phyloP scores from a whole-genome alignment of 2,797 vertebrate genomes.

The Sebastes vulpes region DNA sequence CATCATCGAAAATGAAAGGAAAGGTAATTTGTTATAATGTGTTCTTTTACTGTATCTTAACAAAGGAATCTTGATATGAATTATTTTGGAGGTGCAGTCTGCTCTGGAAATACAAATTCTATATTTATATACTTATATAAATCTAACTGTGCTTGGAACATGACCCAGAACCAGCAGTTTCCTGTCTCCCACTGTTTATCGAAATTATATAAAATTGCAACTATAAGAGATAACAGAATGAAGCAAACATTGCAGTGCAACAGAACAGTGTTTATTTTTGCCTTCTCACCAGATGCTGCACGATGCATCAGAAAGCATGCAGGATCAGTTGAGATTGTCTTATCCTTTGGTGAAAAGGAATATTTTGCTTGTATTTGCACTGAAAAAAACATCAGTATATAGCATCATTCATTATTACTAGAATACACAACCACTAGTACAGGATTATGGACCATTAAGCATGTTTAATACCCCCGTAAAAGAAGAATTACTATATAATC shows the following conservation, averaged over 20 bases:
- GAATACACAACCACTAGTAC: not conserved
- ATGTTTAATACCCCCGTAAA: not conserved
- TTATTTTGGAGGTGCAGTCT: not conserved
- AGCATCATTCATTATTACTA: not conserved
- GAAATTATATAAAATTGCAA: not conserved
- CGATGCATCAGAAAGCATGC: not conserved
- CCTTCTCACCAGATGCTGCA: not conserved
- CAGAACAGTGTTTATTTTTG: not conserved
- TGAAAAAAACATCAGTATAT: not conserved
- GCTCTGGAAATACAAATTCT: not conserved
- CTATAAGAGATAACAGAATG: conserved; percentile 1
- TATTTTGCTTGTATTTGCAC: not conserved
- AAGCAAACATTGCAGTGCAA: conserved; percentile 7
- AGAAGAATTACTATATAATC: not conserved
- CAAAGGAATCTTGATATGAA: not conserved
- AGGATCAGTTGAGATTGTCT: not conserved
- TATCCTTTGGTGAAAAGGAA: not conserved
- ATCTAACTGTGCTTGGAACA: not conserved
- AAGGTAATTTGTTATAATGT: not conserved
- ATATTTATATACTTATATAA: not conserved
- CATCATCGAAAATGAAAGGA: too few relatives aligned
- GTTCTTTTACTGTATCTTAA: too few relatives aligned
- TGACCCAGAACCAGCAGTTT: not conserved
- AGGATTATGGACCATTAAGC: not conserved
- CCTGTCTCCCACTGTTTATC: not conserved